Evolutionary conservation across 2,888 invertebrate genomes (phyloP).

Genomic region (Aleiodes alternator): DNA sequence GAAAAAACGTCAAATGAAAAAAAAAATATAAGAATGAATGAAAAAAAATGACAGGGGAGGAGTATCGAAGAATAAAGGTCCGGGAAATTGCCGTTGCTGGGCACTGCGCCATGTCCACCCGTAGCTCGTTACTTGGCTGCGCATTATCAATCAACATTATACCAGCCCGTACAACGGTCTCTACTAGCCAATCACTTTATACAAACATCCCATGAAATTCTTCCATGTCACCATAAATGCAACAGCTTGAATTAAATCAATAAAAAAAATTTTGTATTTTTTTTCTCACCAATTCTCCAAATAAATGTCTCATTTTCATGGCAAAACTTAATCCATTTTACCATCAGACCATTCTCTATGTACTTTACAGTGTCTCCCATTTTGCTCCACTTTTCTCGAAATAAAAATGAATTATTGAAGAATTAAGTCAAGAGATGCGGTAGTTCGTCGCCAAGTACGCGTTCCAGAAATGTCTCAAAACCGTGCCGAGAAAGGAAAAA

Average conservation of each 20-base stretch:
- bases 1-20: neutral
- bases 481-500: too few relatives aligned
- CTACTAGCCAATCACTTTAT: conserved; percentile 37
- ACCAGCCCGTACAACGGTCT: conserved; percentile 29
- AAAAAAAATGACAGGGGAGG: conserved; percentile 12
- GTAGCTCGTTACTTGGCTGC: conserved; percentile 32
- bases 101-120: conserved; percentile 25
- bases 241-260: conserved; percentile 35
- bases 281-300: too few relatives aligned
- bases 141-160: conserved; percentile 43
- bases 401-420: too few relatives aligned
- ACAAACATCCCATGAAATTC: conserved; percentile 46
- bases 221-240: conserved; percentile 39
- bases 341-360: too few relatives aligned
- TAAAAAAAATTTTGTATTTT: neutral
- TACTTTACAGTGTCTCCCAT: too few relatives aligned
- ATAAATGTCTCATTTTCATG: too few relatives aligned
- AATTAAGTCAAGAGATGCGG: too few relatives aligned
- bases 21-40: neutral
- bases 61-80: conserved; percentile 2
- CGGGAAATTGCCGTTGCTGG: conserved; percentile 34
- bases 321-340: too few relatives aligned
- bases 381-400: too few relatives aligned
- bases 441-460: too few relatives aligned
- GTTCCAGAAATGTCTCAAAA: too few relatives aligned